Percentiles rank a stretch among this genome's conserved stretches.
Evolutionary conservation across 2,113 vertebrate species (phyloP).

Genomic region (Marcusenius ussheri): DNA sequence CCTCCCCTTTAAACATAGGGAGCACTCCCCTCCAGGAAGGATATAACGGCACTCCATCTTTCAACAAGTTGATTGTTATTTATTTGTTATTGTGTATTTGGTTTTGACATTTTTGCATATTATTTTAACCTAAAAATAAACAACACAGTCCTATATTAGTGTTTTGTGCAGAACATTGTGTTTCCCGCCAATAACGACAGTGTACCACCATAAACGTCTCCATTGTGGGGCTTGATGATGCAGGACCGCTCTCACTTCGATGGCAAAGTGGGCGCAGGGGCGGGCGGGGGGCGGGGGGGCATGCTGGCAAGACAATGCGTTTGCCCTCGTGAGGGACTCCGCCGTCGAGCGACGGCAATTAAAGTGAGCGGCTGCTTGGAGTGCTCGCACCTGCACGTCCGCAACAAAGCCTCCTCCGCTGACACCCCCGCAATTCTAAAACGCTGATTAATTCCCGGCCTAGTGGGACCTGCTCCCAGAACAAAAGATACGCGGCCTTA

Average conservation of each 20-base stretch:
- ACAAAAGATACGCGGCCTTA: conserved; percentile 2
- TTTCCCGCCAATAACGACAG: neutral
- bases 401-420: conserved; percentile 20
- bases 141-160: too few species aligned
- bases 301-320: neutral
- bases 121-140: neutral
- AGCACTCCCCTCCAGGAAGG: neutral
- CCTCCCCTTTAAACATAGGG: neutral
- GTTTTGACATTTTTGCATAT: neutral
- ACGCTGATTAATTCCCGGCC: neutral
- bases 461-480: neutral
- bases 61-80: neutral
- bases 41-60: neutral
- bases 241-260: neutral
- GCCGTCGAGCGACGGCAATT: neutral
- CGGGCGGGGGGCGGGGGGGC: neutral
- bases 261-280: neutral
- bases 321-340: neutral
- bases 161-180: neutral
- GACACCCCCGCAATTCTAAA: neutral
- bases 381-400: conserved; percentile 25
- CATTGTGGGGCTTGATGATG: neutral
- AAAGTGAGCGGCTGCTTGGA: neutral
- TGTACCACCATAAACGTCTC: neutral
- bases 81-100: neutral